A percentile compares a stretch with the other conserved stretches of the same genome.
phyloP scores from a whole-genome alignment of 2,888 invertebrate genomes.

The Orthonychiurus folsomi region DNA sequence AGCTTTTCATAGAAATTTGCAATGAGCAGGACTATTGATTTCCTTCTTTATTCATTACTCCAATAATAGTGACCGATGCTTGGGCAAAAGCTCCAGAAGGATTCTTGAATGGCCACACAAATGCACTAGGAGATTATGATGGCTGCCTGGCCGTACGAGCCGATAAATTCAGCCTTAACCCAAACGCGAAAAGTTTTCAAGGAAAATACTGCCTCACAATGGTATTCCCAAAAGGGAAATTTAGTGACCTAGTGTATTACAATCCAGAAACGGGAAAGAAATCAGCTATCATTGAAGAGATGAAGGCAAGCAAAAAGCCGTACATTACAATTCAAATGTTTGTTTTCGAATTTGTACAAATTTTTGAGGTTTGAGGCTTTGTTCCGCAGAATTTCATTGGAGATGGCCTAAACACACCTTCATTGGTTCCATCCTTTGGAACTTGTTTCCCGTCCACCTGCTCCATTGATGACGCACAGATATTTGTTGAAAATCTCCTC shows the following conservation, averaged over 20 bases:
- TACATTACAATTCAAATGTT: no score
- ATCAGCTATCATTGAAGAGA: no score
- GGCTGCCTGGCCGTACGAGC: conserved; percentile 26
- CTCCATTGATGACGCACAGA: conserved; percentile 21
- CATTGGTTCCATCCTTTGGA: conserved; percentile 9
- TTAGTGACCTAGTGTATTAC: no score
- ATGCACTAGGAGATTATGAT: conserved; percentile 34
- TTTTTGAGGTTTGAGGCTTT: no score
- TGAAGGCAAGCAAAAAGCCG: no score
- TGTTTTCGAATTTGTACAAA: no score
- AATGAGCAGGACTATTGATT: no score
- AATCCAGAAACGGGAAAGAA: no score
- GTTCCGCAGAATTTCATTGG: neutral
- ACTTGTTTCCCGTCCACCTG: conserved; percentile 30
- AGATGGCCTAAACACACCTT: neutral
- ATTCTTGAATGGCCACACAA: conserved; percentile 31
- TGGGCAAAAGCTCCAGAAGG: conserved; percentile 38
- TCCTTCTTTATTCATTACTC: no score
- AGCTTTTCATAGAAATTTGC: no score
- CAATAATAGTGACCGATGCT: conserved; percentile 30
- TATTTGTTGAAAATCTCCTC: conserved; percentile 13
- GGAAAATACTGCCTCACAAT: neutral
- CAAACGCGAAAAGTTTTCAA: conserved; percentile 19
- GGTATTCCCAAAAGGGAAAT: neutral
- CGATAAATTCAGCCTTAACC: neutral